These are phyloP conservation scores for Danionella dracula DNA, from an alignment of 2,797 vertebrate species.

Conservation along the genomic window DNA sequence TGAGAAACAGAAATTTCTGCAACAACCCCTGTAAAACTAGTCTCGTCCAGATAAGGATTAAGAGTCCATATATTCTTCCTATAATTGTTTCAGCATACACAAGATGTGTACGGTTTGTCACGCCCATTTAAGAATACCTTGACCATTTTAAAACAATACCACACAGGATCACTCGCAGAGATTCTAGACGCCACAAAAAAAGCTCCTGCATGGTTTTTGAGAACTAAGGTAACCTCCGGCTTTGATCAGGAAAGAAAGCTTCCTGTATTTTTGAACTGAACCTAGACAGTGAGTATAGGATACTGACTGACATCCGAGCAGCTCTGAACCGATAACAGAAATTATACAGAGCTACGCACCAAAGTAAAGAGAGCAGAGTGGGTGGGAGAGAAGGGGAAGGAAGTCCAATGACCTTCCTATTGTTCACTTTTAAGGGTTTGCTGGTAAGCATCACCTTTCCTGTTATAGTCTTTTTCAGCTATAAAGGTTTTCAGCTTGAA, in stretches of 20 bases:
- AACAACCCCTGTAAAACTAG: no score
- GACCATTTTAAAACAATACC: background rate
- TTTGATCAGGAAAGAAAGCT: background rate
- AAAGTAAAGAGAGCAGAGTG: background rate
- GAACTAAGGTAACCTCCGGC: background rate
- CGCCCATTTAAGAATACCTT: no score
- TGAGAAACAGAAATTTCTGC: no score
- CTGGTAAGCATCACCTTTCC: conserved; percentile 8
- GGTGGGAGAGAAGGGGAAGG: conserved; percentile 15
- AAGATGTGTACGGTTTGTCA: no score
- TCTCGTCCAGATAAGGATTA: no score
- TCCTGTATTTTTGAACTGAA: background rate
- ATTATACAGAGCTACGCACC: background rate
- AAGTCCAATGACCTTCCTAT: conserved; percentile 49
- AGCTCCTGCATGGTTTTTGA: background rate
- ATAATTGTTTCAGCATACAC: no score
- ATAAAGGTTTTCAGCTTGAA: background rate
- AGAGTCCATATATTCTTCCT: no score
- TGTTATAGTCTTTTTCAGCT: conserved; percentile 6
- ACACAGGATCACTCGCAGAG: background rate
- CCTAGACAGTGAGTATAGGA: background rate
- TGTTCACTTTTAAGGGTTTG: conserved; percentile 48
- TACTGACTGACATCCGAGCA: background rate
- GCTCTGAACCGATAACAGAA: background rate
- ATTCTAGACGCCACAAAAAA: background rate